Base-by-base conservation (phyloP, 2,113 vertebrate species). In the Eptesicus fuscus region DNA sequence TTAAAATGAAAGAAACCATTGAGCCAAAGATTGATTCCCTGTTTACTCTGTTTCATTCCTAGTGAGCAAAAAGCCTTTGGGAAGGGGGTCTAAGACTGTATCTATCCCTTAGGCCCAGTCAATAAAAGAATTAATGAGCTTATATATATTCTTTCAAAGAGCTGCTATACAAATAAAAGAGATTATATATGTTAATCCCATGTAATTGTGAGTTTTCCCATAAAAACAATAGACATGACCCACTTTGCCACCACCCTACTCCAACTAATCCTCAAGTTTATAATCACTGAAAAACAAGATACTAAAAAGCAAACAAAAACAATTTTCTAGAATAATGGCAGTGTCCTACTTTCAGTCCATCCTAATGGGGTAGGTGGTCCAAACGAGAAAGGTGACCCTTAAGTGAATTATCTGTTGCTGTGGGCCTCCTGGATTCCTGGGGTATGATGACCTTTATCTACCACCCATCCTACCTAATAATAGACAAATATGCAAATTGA, bases 1-100 rank as follows among this genome's bases (percentile, higher is more conserved):
- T 90, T 88, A 53, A 77, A 93, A 88, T 90, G 35, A 92, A 93
- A 83, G 47, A 93, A 90, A 80, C 79, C 47, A 35, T 51, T 93
- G 49, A 92, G 71, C 40, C 51, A 88, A 14, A 28, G 61, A 84
- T 94, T 69, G n/a, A 88, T 92, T 77, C 79, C 79, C 76, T 92
- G 25, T 65, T 88, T 89, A 79, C 25, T 92, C 44, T 94, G 63
- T 88, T 94, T 83, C 5, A 73, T 93, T 95, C 25, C 69, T 69
- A 51, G 40, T 85, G 44, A 96, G 18, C 77, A 93, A 79, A 59
- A 78, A 95, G 9, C 47, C 28, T 83, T 61, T 89, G 42, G 2
- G 16, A 32, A 30, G 13, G 71, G 17, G 63, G 28, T 8, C 10
- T 8, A 42, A 56, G 61, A 9, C 73, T 91, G 20, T 90, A 4